A percentile compares a stretch with the other conserved stretches of the same genome.
Conservation (phyloP, 2,797 vertebrate species). For the Diceros bicornis region DNA sequence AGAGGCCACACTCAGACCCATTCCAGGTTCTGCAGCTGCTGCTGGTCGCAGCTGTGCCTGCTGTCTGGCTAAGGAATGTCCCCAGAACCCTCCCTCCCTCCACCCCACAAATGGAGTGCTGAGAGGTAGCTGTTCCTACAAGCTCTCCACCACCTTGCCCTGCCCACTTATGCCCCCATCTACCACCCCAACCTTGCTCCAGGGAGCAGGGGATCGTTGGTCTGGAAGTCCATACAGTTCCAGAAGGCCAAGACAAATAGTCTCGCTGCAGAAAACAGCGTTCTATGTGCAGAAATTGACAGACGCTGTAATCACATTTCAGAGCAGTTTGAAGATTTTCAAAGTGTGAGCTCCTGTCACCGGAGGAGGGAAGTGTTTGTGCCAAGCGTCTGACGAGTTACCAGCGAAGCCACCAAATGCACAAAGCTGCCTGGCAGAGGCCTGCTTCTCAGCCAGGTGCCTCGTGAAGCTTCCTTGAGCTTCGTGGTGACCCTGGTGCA, state of each 20-base stretch:
- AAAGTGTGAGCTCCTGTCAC: not conserved
- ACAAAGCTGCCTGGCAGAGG: conserved; percentile 20
- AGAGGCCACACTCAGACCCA: not conserved
- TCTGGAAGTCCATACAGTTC: not conserved
- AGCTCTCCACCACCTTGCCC: not conserved
- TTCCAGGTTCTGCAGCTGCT: conserved; percentile 53
- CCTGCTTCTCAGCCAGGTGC: not conserved
- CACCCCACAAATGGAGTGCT: not conserved
- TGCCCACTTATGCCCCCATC: too few relatives aligned
- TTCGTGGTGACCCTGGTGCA: not conserved
- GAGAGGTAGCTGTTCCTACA: not conserved
- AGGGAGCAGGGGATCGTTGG: not conserved
- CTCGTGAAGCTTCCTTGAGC: accelerated
- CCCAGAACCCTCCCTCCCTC: not conserved
- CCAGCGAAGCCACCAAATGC: not conserved
- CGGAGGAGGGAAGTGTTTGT: not conserved
- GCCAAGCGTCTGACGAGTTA: conserved; percentile 54
- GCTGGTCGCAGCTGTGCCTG: not conserved
- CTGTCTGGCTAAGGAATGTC: conserved; percentile 26
- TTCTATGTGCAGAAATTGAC: not conserved
- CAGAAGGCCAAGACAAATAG: not conserved
- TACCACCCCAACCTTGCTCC: not conserved
- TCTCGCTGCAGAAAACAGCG: not conserved
- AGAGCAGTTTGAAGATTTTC: not conserved
- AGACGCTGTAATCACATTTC: not conserved